phyloP scores from a whole-genome alignment of 1,140 invertebrate genomes.

The Drosophila micromelanica region DNA sequence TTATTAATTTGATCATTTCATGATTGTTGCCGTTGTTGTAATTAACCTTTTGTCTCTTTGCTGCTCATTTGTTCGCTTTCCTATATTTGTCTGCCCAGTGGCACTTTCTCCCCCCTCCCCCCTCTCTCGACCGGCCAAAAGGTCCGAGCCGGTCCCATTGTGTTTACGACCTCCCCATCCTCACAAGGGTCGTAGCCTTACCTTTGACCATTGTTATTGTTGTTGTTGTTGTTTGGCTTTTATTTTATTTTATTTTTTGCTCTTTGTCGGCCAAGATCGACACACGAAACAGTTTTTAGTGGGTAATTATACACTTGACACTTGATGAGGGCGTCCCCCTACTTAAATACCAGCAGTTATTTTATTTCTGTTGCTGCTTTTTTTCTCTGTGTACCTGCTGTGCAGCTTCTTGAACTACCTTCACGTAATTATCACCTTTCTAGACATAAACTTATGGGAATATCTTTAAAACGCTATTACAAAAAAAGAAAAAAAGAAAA shows the following conservation, averaged over 20 bases:
- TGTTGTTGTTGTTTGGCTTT: constrained; percentile 24
- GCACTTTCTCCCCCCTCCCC: constrained; percentile 26
- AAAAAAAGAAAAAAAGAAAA: too few relatives aligned
- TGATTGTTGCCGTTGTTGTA: constrained; percentile 70
- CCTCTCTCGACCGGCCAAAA: constrained; percentile 33
- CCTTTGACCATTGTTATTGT: constrained; percentile 29
- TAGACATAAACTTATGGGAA: neutral
- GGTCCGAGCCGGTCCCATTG: constrained; percentile 53
- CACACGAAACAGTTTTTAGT: constrained; percentile 45
- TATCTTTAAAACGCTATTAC: too few relatives aligned
- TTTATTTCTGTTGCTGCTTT: neutral
- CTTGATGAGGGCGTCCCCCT: constrained; percentile 60
- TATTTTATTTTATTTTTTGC: constrained; percentile 5
- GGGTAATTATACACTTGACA: constrained; percentile 78
- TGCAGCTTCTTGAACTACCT: constrained; percentile 7
- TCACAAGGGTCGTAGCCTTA: constrained; percentile 22
- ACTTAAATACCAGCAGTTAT: constrained; percentile 2
- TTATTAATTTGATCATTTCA: constrained; percentile 81
- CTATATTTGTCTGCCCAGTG: constrained; percentile 39
- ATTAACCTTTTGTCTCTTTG: constrained; percentile 77
- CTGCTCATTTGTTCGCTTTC: constrained; percentile 45
- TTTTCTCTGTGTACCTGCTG: constrained; percentile 1
- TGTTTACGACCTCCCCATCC: constrained; percentile 26
- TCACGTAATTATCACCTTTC: constrained; percentile 5
- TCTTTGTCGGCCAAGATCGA: constrained; percentile 41